A percentile compares a stretch with the other conserved stretches of the same genome.
phyloP scores from a whole-genome alignment of 2,113 vertebrate species.

The Forbesichthys papilliferus region DNA sequence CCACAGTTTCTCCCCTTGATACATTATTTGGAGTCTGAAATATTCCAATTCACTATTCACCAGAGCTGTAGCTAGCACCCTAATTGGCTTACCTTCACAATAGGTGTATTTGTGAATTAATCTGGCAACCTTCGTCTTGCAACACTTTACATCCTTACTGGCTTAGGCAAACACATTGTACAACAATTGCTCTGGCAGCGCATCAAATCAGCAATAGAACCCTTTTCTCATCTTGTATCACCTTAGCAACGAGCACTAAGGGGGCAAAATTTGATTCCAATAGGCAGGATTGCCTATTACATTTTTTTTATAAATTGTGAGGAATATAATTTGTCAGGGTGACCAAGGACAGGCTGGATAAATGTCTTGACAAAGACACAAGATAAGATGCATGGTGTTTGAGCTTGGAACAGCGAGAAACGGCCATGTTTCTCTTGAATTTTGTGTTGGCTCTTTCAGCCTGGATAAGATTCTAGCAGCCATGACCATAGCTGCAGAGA shows the following conservation, averaged over 20 bases:
- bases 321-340: constrained; percentile 28
- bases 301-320: constrained; percentile 9
- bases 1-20: constrained; percentile 17
- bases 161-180: constrained; percentile 19
- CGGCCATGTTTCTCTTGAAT: constrained; percentile 67
- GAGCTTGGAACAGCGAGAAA: constrained; percentile 56
- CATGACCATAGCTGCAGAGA: constrained; percentile 93
- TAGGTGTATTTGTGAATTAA: constrained; percentile 52
- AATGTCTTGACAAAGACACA: constrained; percentile 36
- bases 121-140: constrained; percentile 13
- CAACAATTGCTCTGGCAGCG: constrained; percentile 36
- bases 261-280: constrained; percentile 44
- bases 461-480: constrained; percentile 93
- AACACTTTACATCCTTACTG: constrained; percentile 36
- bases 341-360: constrained; percentile 38
- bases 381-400: constrained; percentile 45
- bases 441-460: constrained; percentile 70
- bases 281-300: constrained; percentile 31
- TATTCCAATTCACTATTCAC: constrained; percentile 36
- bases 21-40: constrained; percentile 32
- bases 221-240: constrained; percentile 31
- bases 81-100: constrained; percentile 59
- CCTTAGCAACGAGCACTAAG: constrained; percentile 33
- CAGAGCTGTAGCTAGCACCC: constrained; percentile 31
- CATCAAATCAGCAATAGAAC: constrained; percentile 43